These are phyloP conservation scores for Bradypus variegatus DNA, from an alignment of 2,797 vertebrate species.

Conservation along the genomic window DNA sequence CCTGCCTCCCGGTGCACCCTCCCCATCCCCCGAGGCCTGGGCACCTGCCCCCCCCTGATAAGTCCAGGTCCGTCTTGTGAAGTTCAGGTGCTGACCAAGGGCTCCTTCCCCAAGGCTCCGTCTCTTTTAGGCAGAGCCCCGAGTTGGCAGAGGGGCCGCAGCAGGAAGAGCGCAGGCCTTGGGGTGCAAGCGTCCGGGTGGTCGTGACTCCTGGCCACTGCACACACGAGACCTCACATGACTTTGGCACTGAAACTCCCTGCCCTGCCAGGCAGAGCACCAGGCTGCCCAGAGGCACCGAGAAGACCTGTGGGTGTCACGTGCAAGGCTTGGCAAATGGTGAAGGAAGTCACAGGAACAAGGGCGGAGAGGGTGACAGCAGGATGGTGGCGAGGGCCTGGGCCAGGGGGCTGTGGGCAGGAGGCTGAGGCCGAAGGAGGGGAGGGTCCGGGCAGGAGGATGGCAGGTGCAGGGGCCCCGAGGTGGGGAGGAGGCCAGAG, in stretches of 20 bases:
- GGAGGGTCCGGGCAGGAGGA: not conserved
- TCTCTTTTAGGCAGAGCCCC: not conserved
- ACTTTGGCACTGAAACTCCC: not conserved
- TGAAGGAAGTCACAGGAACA: not conserved
- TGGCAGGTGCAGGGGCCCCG: not conserved
- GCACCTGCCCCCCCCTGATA: fast-evolving
- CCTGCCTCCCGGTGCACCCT: no score
- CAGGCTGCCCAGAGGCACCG: fast-evolving
- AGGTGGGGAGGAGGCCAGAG: fast-evolving
- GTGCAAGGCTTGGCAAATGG: fast-evolving
- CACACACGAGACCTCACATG: not conserved
- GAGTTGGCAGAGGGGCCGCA: not conserved
- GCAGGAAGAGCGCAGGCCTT: not conserved
- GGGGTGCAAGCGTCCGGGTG: no score
- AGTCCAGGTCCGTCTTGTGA: no score
- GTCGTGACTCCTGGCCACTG: no score
- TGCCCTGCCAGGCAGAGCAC: fast-evolving
- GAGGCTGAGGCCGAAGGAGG: no score
- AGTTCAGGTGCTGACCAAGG: no score
- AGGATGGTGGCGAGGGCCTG: not conserved
- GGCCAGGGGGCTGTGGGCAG: no score
- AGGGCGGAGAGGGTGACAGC: not conserved
- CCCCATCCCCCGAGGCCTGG: not conserved
- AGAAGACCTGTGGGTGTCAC: fast-evolving
- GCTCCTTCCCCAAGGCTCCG: fast-evolving